Percentiles rank a stretch among this genome's conserved stretches.
These are phyloP conservation scores for Dipodomys ordii DNA, from an alignment of 2,113 vertebrate genomes.

Conservation along the genomic window DNA sequence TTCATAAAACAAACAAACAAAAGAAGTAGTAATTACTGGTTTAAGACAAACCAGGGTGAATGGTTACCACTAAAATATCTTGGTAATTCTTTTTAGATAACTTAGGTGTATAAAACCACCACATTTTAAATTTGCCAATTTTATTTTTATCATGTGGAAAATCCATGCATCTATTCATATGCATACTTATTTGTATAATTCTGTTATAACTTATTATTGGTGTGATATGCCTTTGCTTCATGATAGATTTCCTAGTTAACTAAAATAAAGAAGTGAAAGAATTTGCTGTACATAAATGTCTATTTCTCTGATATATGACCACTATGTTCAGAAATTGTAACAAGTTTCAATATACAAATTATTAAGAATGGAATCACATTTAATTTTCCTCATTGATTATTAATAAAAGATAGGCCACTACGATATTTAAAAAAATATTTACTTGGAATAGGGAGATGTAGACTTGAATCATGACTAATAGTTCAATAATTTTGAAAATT, in stretches of 20 bases:
- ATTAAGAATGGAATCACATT: background rate
- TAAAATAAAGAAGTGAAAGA: slow-evolving; percentile 12
- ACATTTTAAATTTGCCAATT: background rate
- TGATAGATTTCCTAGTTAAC: background rate
- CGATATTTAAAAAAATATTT: background rate
- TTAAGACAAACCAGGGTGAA: background rate
- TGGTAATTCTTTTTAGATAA: background rate
- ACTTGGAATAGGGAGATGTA: background rate
- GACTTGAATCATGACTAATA: background rate
- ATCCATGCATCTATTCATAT: background rate
- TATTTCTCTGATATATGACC: background rate
- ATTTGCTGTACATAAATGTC: background rate
- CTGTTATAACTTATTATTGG: background rate
- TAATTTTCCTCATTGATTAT: slow-evolving; percentile 3
- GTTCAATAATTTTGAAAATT: slow-evolving; percentile 27
- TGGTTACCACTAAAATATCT: background rate
- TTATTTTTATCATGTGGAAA: background rate
- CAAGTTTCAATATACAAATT: background rate
- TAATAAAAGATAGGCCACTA: background rate
- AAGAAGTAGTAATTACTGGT: background rate
- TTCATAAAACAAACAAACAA: too few species aligned
- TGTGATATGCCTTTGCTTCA: background rate
- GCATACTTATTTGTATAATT: background rate
- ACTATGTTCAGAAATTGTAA: background rate
- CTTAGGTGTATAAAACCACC: background rate